phyloP scores from a whole-genome alignment of 2,797 vertebrate genomes.

The Acanthurus lineatus region DNA sequence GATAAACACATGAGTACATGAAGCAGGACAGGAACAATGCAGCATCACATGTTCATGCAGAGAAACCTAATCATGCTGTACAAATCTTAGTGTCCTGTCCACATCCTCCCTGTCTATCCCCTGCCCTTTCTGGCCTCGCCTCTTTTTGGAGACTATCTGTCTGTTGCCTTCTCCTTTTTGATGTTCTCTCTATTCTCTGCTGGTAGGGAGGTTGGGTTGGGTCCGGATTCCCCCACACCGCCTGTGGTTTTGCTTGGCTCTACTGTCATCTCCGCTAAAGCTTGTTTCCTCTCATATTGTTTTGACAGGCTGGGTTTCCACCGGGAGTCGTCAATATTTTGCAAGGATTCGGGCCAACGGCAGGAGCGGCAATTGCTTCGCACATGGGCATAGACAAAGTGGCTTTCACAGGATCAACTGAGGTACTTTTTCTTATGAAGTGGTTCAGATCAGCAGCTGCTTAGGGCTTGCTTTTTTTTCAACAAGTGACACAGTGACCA shows the following conservation, averaged over 20 bases:
- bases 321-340: conserved; percentile 99
- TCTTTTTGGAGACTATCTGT: conserved; percentile 79
- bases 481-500: conserved; percentile 73
- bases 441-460: conserved; percentile 58
- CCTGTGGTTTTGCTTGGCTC: conserved; percentile 88
- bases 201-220: conserved; percentile 82
- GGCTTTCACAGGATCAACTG: conserved; percentile 97
- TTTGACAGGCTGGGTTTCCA: conserved; percentile 97
- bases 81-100: conserved; percentile 58
- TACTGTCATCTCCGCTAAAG: conserved; percentile 82
- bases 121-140: conserved; percentile 59
- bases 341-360: conserved; percentile 96
- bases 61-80: conserved; percentile 53
- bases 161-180: conserved; percentile 78
- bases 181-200: conserved; percentile 79
- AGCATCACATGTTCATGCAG: conserved; percentile 32
- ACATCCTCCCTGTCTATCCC: conserved; percentile 55
- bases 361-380: conserved; percentile 94
- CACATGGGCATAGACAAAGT: conserved; percentile 99
- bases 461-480: conserved; percentile 55
- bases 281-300: conserved; percentile 87
- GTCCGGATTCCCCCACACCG: conserved; percentile 81
- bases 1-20: conserved; percentile 31
- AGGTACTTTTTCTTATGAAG: conserved; percentile 85
- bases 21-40: conserved; percentile 41